Conservation (phyloP, 2,888 invertebrate species). For the Gandaritis pyraliata region DNA sequence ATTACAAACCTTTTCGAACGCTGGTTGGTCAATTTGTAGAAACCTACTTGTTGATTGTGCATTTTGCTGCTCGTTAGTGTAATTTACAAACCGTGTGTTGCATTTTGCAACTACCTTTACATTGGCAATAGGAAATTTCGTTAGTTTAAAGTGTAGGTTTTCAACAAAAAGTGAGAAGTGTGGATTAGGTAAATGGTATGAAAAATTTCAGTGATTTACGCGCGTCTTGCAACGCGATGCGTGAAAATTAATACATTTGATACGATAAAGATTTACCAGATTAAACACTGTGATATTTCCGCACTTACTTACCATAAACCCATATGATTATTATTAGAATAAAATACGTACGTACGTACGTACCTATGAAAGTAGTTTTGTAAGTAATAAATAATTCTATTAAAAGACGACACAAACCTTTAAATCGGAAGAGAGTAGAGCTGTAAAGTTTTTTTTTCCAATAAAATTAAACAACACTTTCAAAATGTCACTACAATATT, state of each 20-base stretch:
- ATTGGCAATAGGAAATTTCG: slow-evolving; percentile 2
- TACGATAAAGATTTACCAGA: too few species aligned
- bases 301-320: neutral
- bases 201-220: too few species aligned
- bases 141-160: too few species aligned
- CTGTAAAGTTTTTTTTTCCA: slow-evolving; percentile 2
- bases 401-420: slow-evolving; percentile 17
- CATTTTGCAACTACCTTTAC: neutral
- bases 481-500: slow-evolving; percentile 30
- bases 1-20: slow-evolving; percentile 23
- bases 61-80: slow-evolving; percentile 19
- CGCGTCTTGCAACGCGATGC: too few species aligned
- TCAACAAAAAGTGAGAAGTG: too few species aligned
- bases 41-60: neutral
- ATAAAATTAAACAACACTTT: slow-evolving; percentile 17
- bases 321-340: neutral
- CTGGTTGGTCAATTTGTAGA: slow-evolving; percentile 23
- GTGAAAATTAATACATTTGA: too few species aligned
- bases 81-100: slow-evolving; percentile 11
- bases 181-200: too few species aligned
- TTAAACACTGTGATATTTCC: too few species aligned
- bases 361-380: too few species aligned
- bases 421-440: slow-evolving; percentile 2
- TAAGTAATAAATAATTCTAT: too few species aligned
- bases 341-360: neutral